phyloP scores from a whole-genome alignment of 1,140 invertebrate genomes.

The Tetranychus cinnabarinus region DNA sequence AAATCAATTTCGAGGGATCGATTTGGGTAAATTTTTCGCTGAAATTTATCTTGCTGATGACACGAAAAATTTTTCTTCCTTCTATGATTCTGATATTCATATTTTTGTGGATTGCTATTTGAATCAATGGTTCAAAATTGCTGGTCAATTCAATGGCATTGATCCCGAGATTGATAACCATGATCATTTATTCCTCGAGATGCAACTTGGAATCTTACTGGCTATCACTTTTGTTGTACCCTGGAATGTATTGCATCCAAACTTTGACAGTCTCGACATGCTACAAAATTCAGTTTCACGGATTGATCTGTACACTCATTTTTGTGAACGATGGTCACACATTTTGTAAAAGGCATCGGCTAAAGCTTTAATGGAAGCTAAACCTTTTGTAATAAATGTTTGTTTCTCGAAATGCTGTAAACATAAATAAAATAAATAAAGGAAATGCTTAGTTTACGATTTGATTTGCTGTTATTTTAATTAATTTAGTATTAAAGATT shows the following conservation, averaged over 20 bases:
- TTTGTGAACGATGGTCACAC: background rate
- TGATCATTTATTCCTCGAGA: background rate
- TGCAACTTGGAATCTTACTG: background rate
- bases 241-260: background rate
- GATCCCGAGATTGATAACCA: background rate
- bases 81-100: background rate
- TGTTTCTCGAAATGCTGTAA: no score
- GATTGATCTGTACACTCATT: background rate
- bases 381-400: no score
- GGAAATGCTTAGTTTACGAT: no score
- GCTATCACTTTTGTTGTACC: background rate
- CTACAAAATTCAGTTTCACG: background rate
- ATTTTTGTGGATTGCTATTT: background rate
- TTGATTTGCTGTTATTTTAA: no score
- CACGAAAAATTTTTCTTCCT: background rate
- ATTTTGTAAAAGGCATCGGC: background rate
- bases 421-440: no score
- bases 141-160: no score
- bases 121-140: background rate
- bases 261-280: background rate
- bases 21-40: background rate
- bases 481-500: no score
- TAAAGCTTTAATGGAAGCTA: no score
- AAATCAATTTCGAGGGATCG: background rate
- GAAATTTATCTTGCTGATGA: background rate